Evolutionary conservation across 2,113 vertebrate genomes (phyloP).

Genomic region (Pionites leucogaster): DNA sequence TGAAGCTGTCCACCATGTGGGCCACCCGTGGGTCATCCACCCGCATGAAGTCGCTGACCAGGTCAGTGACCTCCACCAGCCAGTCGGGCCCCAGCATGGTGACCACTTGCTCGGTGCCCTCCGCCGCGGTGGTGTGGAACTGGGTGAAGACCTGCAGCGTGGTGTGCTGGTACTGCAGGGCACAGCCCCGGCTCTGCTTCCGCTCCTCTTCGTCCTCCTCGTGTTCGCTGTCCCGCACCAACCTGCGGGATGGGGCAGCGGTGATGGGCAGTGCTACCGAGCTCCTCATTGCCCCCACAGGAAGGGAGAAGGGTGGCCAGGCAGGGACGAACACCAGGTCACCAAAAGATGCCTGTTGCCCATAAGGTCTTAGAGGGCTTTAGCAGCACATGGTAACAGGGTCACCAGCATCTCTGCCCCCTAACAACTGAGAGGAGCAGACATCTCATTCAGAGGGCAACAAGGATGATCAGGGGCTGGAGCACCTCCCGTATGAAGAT

Average conservation of each 20-base stretch:
- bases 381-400: rapidly evolving
- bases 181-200: conserved; percentile 88
- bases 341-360: neutral
- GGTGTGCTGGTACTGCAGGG: conserved; percentile 94
- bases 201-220: conserved; percentile 89
- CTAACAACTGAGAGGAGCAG: neutral
- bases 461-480: neutral
- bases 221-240: conserved; percentile 89
- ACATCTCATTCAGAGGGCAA: neutral
- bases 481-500: rapidly evolving
- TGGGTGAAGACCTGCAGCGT: conserved; percentile 94
- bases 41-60: conserved; percentile 94
- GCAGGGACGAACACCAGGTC: rapidly evolving
- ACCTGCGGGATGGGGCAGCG: conserved; percentile 67
- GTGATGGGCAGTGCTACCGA: neutral
- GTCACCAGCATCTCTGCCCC: neutral
- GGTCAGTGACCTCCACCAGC: conserved; percentile 96
- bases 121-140: conserved; percentile 93
- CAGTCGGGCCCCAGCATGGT: conserved; percentile 98
- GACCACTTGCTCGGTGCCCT: conserved; percentile 92
- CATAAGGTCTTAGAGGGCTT: neutral
- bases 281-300: neutral
- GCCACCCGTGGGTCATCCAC: conserved; percentile 89
- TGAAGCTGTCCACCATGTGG: conserved; percentile 89
- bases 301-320: neutral